phyloP scores from a whole-genome alignment of 1,140 invertebrate species.

The Aphis craccivora region DNA sequence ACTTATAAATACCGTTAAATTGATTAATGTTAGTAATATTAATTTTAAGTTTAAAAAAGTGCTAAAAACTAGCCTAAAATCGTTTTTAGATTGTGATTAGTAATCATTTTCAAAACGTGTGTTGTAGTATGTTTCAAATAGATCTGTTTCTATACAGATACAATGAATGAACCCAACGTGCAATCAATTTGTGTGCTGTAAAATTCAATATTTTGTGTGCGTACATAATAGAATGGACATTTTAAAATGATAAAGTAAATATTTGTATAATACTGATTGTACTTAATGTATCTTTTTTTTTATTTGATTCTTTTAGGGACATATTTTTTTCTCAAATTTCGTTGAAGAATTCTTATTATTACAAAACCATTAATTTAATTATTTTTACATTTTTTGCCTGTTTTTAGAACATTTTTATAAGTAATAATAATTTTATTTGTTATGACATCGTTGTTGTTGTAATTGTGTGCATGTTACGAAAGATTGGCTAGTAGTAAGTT shows the following conservation, averaged over 20 bases:
- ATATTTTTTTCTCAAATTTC: not conserved
- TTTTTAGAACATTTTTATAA: not conserved
- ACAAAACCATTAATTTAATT: not conserved
- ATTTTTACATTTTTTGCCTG: not conserved
- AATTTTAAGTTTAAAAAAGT: not conserved
- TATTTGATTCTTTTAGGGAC: not conserved
- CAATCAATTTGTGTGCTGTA: not conserved
- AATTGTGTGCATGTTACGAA: not conserved
- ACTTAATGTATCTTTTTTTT: not conserved
- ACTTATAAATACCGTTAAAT: not conserved
- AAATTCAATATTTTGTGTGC: not conserved
- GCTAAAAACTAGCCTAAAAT: not conserved
- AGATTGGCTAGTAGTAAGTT: not conserved
- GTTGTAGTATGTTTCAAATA: not conserved
- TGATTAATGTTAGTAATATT: not conserved
- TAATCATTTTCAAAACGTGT: too few relatives aligned
- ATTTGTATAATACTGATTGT: not conserved
- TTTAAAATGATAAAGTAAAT: not conserved
- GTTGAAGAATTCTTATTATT: not conserved
- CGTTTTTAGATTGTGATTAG: not conserved
- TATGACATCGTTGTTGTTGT: not conserved
- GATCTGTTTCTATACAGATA: not conserved
- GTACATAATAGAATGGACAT: not conserved
- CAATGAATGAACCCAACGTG: not conserved
- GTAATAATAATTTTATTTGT: not conserved